Percentiles rank a stretch among this genome's conserved stretches.
These are phyloP conservation scores for Caenorhabditis sp. DNA, from an alignment of 2,888 invertebrate species.

Conservation along the genomic window DNA sequence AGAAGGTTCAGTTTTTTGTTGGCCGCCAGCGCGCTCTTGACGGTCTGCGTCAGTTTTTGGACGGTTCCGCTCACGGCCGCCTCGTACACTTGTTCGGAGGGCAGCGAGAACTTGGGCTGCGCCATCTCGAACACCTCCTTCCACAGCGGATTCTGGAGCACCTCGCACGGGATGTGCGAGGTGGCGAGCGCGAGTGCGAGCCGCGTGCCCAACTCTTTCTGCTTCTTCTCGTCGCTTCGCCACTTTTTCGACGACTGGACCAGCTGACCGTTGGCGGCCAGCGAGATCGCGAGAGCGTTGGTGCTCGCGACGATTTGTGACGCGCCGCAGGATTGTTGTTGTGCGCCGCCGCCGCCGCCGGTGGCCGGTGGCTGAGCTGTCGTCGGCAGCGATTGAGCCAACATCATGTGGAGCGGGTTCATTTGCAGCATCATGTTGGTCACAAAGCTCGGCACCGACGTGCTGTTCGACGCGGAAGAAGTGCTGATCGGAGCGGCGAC, in stretches of 20 bases:
- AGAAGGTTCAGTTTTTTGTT: slow-evolving; percentile 47
- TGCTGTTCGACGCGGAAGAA: slow-evolving; percentile 12
- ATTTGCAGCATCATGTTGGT: slow-evolving; percentile 59
- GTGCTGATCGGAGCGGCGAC: slow-evolving; percentile 21
- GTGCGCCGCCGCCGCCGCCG: too few species aligned
- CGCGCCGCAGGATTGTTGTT: slow-evolving; percentile 62
- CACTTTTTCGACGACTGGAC: slow-evolving; percentile 72
- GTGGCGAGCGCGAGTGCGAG: slow-evolving; percentile 58
- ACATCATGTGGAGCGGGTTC: slow-evolving; percentile 61
- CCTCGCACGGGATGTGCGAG: slow-evolving; percentile 59
- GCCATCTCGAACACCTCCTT: slow-evolving; percentile 70
- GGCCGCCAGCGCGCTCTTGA: slow-evolving; percentile 37
- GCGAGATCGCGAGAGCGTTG: too few species aligned
- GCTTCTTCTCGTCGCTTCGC: slow-evolving; percentile 72
- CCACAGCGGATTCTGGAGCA: slow-evolving; percentile 67
- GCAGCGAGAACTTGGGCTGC: slow-evolving; percentile 73
- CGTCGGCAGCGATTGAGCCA: slow-evolving; percentile 35
- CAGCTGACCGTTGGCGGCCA: slow-evolving; percentile 59
- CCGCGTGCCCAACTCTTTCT: slow-evolving; percentile 59
- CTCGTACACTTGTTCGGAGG: slow-evolving; percentile 55
- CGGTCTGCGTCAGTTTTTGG: slow-evolving; percentile 47
- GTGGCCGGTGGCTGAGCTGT: slow-evolving; percentile 8
- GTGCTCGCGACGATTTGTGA: too few species aligned
- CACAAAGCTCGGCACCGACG: slow-evolving; percentile 38
- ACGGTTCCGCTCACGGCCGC: slow-evolving; percentile 55